Evolutionary conservation across 92 coral and sea anemone genomes (phyloP).

Genomic region (Scolanthus callimorphus): DNA sequence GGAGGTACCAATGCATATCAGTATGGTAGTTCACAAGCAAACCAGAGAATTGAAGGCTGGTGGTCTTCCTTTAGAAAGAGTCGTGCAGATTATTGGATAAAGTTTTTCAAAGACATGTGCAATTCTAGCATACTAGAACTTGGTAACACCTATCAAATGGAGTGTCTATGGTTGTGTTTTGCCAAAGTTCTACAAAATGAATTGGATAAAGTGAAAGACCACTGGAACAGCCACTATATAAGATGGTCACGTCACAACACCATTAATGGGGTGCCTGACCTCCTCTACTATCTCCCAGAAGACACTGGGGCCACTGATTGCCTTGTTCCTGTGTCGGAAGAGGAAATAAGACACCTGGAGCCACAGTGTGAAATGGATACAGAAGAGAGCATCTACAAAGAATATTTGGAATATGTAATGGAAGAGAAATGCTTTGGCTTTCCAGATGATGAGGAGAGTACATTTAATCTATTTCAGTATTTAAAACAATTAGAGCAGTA

Average conservation of each 20-base stretch:
- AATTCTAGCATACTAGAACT: slow-evolving; percentile 38
- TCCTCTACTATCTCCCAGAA: too few species aligned
- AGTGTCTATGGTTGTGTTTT: background rate
- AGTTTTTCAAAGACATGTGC: too few species aligned
- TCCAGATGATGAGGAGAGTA: background rate
- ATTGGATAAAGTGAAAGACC: background rate
- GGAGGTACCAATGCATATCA: slow-evolving; percentile 41
- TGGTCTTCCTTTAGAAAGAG: slow-evolving; percentile 36
- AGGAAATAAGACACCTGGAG: background rate
- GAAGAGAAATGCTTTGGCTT: background rate
- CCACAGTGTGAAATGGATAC: background rate
- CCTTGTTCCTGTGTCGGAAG: background rate
- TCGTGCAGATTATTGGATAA: slow-evolving; percentile 41
- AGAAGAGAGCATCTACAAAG: background rate
- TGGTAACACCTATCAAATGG: slow-evolving; percentile 23
- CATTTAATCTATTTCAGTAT: background rate
- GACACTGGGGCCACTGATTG: background rate
- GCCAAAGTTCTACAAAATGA: background rate
- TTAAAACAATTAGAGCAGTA: background rate
- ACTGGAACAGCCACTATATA: background rate
- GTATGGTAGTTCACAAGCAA: slow-evolving; percentile 54
- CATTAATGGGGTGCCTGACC: background rate
- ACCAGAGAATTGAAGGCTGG: slow-evolving; percentile 47
- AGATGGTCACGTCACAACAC: background rate
- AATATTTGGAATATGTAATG: background rate